Evolutionary conservation across 2,888 invertebrate species (phyloP).

Genomic region (Oligia strigilis): DNA sequence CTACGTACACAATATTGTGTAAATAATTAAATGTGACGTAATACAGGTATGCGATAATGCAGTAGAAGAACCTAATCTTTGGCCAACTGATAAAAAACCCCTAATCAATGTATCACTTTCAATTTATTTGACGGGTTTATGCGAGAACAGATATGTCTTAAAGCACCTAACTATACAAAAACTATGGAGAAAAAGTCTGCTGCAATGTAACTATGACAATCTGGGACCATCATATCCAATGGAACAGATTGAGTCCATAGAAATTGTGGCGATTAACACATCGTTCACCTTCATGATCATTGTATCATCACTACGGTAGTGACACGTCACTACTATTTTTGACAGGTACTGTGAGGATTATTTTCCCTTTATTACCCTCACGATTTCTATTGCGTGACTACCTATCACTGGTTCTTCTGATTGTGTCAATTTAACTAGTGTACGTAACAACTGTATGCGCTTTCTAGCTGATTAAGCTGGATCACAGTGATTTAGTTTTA

Average conservation of each 20-base stretch:
- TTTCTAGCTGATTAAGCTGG: neutral
- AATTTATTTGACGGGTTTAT: neutral
- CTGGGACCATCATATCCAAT: neutral
- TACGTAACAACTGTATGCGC: neutral
- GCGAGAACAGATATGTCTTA: neutral
- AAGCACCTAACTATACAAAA: neutral
- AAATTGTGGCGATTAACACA: too few species aligned
- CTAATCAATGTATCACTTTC: neutral
- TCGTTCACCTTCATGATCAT: too few species aligned
- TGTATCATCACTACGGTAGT: too few species aligned
- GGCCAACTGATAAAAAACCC: neutral
- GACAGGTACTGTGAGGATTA: neutral
- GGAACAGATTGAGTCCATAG: neutral
- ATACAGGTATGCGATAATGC: neutral
- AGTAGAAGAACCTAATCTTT: slow-evolving; percentile 6
- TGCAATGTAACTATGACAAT: neutral
- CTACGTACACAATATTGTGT: neutral
- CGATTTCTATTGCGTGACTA: neutral
- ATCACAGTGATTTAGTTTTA: neutral
- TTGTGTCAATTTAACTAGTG: neutral
- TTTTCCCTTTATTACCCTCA: neutral
- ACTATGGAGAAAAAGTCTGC: neutral
- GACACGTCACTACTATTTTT: too few species aligned
- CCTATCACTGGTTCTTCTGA: too few species aligned
- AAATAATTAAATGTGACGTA: slow-evolving; percentile 20